Conservation (phyloP, 2,113 vertebrate species). For the Microtus ochrogaster region DNA sequence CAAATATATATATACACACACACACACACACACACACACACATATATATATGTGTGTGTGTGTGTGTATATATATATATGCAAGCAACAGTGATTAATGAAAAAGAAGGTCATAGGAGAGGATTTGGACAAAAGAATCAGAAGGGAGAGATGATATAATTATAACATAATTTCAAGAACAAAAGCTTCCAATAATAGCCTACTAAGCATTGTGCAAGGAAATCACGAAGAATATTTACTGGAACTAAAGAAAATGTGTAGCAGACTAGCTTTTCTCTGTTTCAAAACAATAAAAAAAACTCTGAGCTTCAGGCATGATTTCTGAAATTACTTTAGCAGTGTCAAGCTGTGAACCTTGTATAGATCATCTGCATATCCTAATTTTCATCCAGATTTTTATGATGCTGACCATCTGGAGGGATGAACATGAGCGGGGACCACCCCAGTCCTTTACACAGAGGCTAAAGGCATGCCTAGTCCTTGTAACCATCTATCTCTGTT, state of each 20-base stretch:
- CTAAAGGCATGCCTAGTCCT: conserved; percentile 73
- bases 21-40: no score
- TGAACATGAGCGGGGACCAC: conserved; percentile 68
- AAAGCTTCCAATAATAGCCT: background rate
- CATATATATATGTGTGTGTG: no score
- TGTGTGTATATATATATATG: no score
- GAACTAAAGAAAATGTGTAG: conserved; percentile 8
- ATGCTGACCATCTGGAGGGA: conserved; percentile 80
- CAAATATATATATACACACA: background rate
- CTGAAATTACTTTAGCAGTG: conserved; percentile 56
- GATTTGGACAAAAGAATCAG: background rate
- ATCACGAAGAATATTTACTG: background rate
- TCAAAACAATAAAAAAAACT: conserved; percentile 55
- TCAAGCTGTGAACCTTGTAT: conserved; percentile 74
- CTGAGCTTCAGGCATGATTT: conserved; percentile 50
- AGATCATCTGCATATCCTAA: conserved; percentile 76
- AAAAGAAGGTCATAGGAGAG: background rate
- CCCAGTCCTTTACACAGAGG: conserved; percentile 70
- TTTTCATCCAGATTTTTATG: conserved; percentile 78
- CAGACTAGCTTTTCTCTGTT: background rate
- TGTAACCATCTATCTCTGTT: conserved; percentile 71
- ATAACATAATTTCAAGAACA: background rate
- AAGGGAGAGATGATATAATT: background rate
- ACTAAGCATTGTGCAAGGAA: background rate
- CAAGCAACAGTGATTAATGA: background rate